Base-by-base conservation (phyloP, 2,113 vertebrate species). In the Myiozetetes cayanensis region DNA sequence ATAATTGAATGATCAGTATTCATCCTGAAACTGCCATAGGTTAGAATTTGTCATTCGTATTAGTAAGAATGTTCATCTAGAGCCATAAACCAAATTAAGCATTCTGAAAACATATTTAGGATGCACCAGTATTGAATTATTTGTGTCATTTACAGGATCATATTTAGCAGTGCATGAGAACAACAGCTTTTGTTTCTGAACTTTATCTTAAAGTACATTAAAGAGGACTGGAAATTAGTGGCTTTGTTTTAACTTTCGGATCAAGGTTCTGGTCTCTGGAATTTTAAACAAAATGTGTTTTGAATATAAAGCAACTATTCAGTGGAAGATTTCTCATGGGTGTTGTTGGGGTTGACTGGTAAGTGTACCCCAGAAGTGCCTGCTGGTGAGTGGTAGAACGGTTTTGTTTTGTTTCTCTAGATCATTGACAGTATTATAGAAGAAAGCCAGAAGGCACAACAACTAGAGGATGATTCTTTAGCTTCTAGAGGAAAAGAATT, bases 371-470 rank as follows among this genome's bases (percentile, higher is more conserved):
- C 21, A 10, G 37, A 61, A 41, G 10, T 62, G n/a, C 6, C 8
- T 89, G 21, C n/a, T 92, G 23, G 73, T 47, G 84, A 85, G 63
- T 41, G 30, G 22, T n/a, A 20, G 33, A 66, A 80, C 50, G 20
- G 7, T 52, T 92, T 85, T 49, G 56, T 7, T 95, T 46, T 67
- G 46, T 74, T 95, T 96, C 44, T 96, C 37, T 90, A 99, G 99
- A 99, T 99, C 85, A 99, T 99, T 89, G 99, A 99, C 96, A 99
- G 99, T 98, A 99, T 99, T 97, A 99, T 99, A 91, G 98, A 99
- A 96, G 99, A 99, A 97, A 99, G 98, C 97, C 98, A 99, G 91
- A 99, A 99, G 91, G 98, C 96, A 79, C 97, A 93, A 23, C 97
- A 92, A 30, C 96, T 97, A 41, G 98, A 98, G 70, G 98, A 98